Percentiles rank a stretch among this genome's conserved stretches.
phyloP scores from a whole-genome alignment of 2,113 vertebrate genomes.

The Oryzias javanicus region DNA sequence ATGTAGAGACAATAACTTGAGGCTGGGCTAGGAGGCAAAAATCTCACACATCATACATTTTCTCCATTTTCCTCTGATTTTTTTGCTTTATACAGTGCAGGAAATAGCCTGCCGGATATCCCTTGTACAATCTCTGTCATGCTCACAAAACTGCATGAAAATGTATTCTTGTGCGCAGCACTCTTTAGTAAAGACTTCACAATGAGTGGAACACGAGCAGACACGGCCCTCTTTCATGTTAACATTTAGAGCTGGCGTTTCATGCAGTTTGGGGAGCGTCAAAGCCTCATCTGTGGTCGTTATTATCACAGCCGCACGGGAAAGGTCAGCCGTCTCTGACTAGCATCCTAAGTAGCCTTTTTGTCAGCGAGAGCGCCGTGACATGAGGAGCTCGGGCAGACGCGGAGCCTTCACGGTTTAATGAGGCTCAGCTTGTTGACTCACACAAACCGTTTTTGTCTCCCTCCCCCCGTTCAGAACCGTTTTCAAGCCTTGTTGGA shows the following conservation, averaged over 20 bases:
- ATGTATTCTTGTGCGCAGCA: constrained; percentile 19
- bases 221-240: constrained; percentile 41
- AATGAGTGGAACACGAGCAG: constrained; percentile 47
- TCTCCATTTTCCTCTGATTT: not conserved
- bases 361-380: constrained; percentile 53
- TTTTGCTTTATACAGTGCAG: constrained; percentile 26
- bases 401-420: constrained; percentile 52
- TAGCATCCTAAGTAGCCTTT: constrained; percentile 62
- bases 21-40: too few species aligned
- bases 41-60: not conserved
- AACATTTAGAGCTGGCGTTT: constrained; percentile 51
- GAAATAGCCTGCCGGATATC: constrained; percentile 14
- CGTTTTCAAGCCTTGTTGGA: constrained; percentile 92
- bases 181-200: constrained; percentile 40
- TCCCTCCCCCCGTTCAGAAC: constrained; percentile 75
- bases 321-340: constrained; percentile 73
- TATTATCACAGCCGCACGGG: constrained; percentile 57
- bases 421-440: constrained; percentile 46
- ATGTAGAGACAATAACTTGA: too few species aligned
- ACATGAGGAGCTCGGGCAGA: constrained; percentile 42
- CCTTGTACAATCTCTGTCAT: not conserved
- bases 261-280: constrained; percentile 36
- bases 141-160: constrained; percentile 16
- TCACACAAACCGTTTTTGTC: constrained; percentile 47
- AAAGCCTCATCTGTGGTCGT: constrained; percentile 52